Evolutionary conservation across 2,113 vertebrate species (phyloP).

Genomic region (Pachyramphus minor): DNA sequence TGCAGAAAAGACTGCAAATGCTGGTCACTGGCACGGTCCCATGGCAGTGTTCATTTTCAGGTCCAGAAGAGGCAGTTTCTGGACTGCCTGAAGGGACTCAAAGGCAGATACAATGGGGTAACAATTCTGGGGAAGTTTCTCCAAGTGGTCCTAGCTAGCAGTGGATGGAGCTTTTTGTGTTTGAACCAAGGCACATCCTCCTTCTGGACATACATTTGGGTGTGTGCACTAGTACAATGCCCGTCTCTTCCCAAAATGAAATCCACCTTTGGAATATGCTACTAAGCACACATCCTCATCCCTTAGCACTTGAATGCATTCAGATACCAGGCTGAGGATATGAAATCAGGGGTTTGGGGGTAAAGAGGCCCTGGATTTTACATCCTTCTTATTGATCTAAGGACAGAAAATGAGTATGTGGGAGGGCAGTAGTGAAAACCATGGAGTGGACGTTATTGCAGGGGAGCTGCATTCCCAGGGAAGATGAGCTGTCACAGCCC

Average conservation of each 20-base stretch:
- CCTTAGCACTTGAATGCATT: background rate
- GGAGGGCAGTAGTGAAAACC: background rate
- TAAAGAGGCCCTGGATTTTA: background rate
- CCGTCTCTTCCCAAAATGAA: background rate
- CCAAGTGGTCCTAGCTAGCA: background rate
- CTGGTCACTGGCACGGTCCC: background rate
- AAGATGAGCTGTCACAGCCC: constrained; percentile 24
- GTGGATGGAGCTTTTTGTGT: background rate
- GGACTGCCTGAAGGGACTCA: background rate
- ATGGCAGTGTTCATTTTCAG: background rate
- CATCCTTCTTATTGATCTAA: background rate
- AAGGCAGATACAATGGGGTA: background rate
- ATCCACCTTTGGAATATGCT: background rate
- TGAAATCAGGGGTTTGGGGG: background rate
- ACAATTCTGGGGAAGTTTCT: background rate
- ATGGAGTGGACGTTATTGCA: background rate
- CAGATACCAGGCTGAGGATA: background rate
- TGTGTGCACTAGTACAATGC: accelerated
- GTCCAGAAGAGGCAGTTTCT: background rate
- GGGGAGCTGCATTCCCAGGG: background rate
- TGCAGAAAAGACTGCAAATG: background rate
- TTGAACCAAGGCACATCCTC: accelerated
- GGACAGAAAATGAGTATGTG: background rate
- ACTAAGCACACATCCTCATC: background rate
- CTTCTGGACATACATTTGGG: background rate